phyloP scores from a whole-genome alignment of 2,888 invertebrate genomes.

The Syritta pipiens region DNA sequence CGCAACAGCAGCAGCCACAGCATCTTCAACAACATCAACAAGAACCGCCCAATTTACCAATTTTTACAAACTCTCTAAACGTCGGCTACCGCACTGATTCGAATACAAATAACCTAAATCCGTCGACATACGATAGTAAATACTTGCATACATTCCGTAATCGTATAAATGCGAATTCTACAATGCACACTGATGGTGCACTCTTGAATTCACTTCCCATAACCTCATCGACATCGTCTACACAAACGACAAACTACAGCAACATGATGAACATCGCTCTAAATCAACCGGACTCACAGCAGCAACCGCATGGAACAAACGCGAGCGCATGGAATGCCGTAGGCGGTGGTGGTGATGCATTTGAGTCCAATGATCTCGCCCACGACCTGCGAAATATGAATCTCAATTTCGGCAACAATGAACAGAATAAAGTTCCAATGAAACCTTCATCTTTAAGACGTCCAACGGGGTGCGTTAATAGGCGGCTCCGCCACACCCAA shows the following conservation, averaged over 20 bases:
- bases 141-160: constrained; percentile 71
- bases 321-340: constrained; percentile 32
- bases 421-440: constrained; percentile 76
- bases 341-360: constrained; percentile 22
- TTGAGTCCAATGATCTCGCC: constrained; percentile 44
- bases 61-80: constrained; percentile 61
- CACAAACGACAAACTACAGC: constrained; percentile 51
- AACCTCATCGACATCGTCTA: constrained; percentile 60
- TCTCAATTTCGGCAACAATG: constrained; percentile 75
- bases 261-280: constrained; percentile 60
- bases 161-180: constrained; percentile 67
- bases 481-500: constrained; percentile 59
- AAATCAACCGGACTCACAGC: constrained; percentile 63
- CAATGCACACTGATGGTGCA: constrained; percentile 12
- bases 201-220: constrained; percentile 25
- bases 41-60: constrained; percentile 67
- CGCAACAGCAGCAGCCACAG: constrained; percentile 66
- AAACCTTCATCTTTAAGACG: constrained; percentile 71
- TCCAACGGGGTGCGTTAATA: constrained; percentile 20
- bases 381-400: constrained; percentile 75
- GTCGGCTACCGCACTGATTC: constrained; percentile 42
- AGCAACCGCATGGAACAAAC: constrained; percentile 23
- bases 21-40: constrained; percentile 54
- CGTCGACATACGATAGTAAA: constrained; percentile 80
- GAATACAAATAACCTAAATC: constrained; percentile 80